Evolutionary conservation across 2,888 invertebrate genomes (phyloP).

Genomic region (Apocheima hispidaria): DNA sequence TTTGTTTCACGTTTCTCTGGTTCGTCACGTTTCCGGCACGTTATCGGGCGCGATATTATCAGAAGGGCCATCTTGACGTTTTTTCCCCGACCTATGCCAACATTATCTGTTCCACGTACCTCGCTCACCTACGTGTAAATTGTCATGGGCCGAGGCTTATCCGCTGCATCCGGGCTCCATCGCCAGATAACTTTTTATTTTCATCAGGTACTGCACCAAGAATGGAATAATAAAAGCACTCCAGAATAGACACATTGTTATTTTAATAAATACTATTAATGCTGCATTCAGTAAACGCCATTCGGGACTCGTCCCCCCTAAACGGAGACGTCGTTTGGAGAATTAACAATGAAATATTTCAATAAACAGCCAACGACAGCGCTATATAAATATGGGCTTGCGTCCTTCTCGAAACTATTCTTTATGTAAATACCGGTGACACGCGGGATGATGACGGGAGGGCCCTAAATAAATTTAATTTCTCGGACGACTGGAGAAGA

Average conservation of each 20-base stretch:
- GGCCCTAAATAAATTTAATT: conserved; percentile 84
- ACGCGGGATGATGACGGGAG: conserved; percentile 73
- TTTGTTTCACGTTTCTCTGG: conserved; percentile 39
- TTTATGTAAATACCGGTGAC: conserved; percentile 81
- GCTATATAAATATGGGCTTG: conserved; percentile 79
- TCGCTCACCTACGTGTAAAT: conserved; percentile 73
- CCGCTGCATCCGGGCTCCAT: conserved; percentile 66
- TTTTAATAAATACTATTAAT: conserved; percentile 81
- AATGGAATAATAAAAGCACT: conserved; percentile 60
- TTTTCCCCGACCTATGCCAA: conserved; percentile 76
- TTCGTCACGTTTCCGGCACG: conserved; percentile 59
- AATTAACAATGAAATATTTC: conserved; percentile 85
- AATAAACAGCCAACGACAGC: conserved; percentile 76
- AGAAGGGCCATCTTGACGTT: conserved; percentile 60
- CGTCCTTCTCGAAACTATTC: conserved; percentile 80
- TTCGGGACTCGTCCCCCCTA: conserved; percentile 69
- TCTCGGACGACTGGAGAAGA: conserved; percentile 67
- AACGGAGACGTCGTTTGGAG: conserved; percentile 71
- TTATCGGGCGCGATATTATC: conserved; percentile 67
- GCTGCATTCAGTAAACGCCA: conserved; percentile 68
- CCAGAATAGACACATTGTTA: conserved; percentile 66
- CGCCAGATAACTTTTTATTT: conserved; percentile 60
- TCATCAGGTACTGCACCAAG: conserved; percentile 52
- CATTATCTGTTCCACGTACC: conserved; percentile 67
- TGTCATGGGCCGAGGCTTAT: conserved; percentile 67